phyloP scores from a whole-genome alignment of 2,113 vertebrate genomes.

The Podiceps cristatus region DNA sequence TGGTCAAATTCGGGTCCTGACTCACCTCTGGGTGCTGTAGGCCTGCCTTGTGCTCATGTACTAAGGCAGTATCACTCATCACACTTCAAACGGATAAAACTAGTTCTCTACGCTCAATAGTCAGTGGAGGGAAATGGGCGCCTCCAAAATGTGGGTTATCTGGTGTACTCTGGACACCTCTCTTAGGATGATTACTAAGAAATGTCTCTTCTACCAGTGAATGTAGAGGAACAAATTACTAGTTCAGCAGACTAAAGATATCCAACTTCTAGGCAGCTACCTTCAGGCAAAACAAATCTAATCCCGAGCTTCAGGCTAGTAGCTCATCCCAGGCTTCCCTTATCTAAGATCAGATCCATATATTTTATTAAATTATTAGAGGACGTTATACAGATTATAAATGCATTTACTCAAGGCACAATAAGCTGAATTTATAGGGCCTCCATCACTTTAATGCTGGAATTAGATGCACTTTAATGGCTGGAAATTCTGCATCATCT shows the following conservation, averaged over 20 bases:
- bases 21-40: not conserved
- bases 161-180: not conserved
- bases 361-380: not conserved
- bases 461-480: too few relatives aligned
- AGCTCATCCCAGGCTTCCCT: not conserved
- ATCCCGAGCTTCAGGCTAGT: not conserved
- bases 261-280: not conserved
- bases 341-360: not conserved
- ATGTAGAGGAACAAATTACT: not conserved
- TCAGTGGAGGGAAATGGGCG: not conserved
- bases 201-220: not conserved
- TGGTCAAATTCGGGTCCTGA: not conserved
- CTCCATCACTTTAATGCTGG: not conserved
- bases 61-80: not conserved
- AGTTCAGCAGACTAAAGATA: not conserved
- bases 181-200: not conserved
- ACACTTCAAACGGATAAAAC: not conserved
- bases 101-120: not conserved
- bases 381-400: not conserved
- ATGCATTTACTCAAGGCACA: not conserved
- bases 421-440: not conserved
- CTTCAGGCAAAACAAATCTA: conserved; percentile 1
- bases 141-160: not conserved
- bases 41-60: not conserved
- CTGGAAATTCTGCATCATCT: not conserved